Conservation (phyloP, 2,888 invertebrate genomes). For the Troglohyphantes excavatus region DNA sequence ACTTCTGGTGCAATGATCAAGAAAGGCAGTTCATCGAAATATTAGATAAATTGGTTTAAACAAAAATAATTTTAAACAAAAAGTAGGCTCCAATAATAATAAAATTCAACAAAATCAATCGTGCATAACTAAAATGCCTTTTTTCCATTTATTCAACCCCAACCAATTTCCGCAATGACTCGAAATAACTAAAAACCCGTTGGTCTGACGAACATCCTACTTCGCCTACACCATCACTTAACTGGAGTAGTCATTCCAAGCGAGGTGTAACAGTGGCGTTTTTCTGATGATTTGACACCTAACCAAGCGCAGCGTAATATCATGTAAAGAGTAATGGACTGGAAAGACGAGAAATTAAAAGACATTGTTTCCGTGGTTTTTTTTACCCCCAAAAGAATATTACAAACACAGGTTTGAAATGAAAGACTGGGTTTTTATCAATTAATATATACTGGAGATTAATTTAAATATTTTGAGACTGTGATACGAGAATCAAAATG, state of each 20-base stretch:
- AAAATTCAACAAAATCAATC: background rate
- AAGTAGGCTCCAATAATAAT: no score
- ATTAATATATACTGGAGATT: no score
- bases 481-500: no score
- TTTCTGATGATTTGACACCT: slow-evolving; percentile 62
- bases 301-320: slow-evolving; percentile 61
- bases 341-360: slow-evolving; percentile 52
- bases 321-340: background rate
- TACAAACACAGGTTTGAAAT: no score
- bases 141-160: background rate
- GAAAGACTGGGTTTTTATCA: no score
- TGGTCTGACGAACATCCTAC: slow-evolving; percentile 12
- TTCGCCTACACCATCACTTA: background rate
- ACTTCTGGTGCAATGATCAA: no score
- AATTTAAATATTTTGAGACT: no score
- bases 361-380: slow-evolving; percentile 58
- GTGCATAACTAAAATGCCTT: background rate
- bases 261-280: slow-evolving; percentile 23
- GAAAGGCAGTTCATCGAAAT: no score
- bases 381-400: no score
- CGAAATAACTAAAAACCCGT: slow-evolving; percentile 5
- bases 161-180: slow-evolving; percentile 12
- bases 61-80: no score
- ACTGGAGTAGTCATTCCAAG: slow-evolving; percentile 6
- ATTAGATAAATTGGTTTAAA: no score